These are phyloP conservation scores for Trachymyrmex cornetzi DNA, from an alignment of 1,140 invertebrate genomes.

Conservation along the genomic window DNA sequence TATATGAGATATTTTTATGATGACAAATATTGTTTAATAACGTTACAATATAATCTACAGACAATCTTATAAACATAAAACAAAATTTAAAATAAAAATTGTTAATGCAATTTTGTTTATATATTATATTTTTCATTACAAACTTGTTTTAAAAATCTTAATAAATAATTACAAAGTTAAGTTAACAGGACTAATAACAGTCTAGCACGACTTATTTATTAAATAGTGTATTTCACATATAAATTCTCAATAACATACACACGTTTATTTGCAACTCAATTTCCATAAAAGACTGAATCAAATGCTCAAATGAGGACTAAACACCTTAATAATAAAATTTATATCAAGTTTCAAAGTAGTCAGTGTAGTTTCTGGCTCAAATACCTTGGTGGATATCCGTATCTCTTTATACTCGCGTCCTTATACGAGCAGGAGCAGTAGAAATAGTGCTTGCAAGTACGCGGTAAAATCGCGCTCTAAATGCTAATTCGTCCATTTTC, in stretches of 20 bases:
- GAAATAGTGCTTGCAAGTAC: conserved; percentile 1
- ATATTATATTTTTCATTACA: neutral
- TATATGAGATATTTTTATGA: neutral
- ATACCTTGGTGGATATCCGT: conserved; percentile 9
- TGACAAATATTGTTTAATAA: neutral
- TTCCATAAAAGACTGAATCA: neutral
- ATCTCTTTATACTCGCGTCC: conserved; percentile 15
- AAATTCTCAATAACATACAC: neutral
- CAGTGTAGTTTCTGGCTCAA: conserved; percentile 27
- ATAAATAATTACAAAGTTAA: neutral
- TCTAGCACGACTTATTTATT: neutral
- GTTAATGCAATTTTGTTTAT: neutral
- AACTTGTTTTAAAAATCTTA: neutral
- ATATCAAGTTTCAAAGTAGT: conserved; percentile 31
- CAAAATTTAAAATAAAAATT: neutral
- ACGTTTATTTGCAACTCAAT: neutral
- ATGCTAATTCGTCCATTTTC: conserved; percentile 81
- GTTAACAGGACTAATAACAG: too few relatives aligned
- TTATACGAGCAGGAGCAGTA: neutral
- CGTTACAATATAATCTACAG: neutral
- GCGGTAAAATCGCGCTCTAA: conserved; percentile 78
- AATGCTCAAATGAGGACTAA: neutral
- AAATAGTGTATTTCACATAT: neutral
- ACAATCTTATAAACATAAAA: neutral
- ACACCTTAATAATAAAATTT: conserved; percentile 44